Percentiles rank a stretch among this genome's conserved stretches.
These are phyloP conservation scores for Actenoides hombroni DNA, from an alignment of 2,113 vertebrate genomes.

Conservation along the genomic window DNA sequence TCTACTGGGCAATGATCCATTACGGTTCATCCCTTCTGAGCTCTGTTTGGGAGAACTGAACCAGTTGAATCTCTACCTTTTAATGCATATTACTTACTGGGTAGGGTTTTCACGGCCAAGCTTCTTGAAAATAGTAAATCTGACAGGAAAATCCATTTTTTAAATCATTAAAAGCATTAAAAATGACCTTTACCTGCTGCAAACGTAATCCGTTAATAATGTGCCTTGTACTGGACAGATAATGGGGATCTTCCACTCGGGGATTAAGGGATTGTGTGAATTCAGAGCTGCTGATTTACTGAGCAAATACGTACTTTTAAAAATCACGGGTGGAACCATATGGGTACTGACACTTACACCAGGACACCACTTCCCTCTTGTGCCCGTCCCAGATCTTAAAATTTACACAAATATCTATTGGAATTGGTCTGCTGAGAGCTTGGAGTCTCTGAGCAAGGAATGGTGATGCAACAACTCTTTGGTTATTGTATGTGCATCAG, in stretches of 20 bases:
- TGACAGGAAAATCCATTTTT: conserved; percentile 64
- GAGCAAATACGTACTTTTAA: not conserved
- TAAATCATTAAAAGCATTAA: conserved; percentile 73
- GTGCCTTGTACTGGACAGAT: conserved; percentile 61
- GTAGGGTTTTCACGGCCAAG: conserved; percentile 1
- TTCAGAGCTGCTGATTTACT: conserved; percentile 20
- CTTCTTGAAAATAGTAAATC: conserved; percentile 56
- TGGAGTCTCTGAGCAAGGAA: not conserved
- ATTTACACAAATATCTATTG: not conserved
- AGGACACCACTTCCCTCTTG: not conserved
- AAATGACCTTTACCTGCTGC: conserved; percentile 73
- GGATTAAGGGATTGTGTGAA: conserved; percentile 63
- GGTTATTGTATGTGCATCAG: not conserved
- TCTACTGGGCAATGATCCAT: not conserved
- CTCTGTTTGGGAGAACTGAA: not conserved
- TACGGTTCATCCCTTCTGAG: not conserved
- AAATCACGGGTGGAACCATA: not conserved
- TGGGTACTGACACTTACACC: not conserved
- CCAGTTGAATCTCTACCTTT: not conserved
- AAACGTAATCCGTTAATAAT: conserved; percentile 75
- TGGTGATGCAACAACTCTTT: not conserved
- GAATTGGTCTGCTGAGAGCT: not conserved
- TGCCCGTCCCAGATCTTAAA: not conserved
- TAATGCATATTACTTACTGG: not conserved
- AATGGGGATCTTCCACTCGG: conserved; percentile 57